Conservation (phyloP, 2,888 invertebrate genomes). For the Mamestra brassicae region DNA sequence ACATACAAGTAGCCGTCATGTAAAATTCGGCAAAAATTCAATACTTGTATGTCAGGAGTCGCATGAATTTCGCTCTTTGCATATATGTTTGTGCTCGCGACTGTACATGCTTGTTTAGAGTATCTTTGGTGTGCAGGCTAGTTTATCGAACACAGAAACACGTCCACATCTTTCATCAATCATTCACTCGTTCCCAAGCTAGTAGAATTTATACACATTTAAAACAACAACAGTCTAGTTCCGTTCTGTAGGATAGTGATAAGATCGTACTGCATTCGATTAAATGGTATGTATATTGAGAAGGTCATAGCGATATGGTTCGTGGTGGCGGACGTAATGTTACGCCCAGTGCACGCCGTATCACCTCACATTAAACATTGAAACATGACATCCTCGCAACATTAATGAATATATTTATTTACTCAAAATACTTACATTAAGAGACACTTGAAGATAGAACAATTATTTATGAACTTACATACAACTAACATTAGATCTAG, state of each 20-base stretch:
- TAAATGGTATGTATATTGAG: constrained; percentile 69
- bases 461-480: constrained; percentile 89
- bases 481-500: constrained; percentile 91
- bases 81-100: constrained; percentile 25
- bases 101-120: background rate
- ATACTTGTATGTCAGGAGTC: background rate
- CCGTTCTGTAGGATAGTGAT: constrained; percentile 72
- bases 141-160: constrained; percentile 67
- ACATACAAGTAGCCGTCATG: constrained; percentile 18
- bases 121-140: constrained; percentile 9
- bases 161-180: constrained; percentile 66
- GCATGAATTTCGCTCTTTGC: background rate
- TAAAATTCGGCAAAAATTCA: constrained; percentile 34
- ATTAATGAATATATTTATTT: constrained; percentile 82
- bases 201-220: constrained; percentile 74
- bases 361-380: constrained; percentile 78
- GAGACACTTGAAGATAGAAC: constrained; percentile 90
- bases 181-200: constrained; percentile 72
- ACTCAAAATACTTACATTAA: constrained; percentile 88
- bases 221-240: constrained; percentile 81
- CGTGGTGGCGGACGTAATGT: constrained; percentile 49
- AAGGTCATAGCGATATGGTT: constrained; percentile 62
- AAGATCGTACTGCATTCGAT: constrained; percentile 70
- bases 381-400: constrained; percentile 80
- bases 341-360: constrained; percentile 55